Evolutionary conservation across 2,888 invertebrate species (phyloP), one percentile per base, ranked within the genome.

Genomic region (Acleris sparsana): DNA sequence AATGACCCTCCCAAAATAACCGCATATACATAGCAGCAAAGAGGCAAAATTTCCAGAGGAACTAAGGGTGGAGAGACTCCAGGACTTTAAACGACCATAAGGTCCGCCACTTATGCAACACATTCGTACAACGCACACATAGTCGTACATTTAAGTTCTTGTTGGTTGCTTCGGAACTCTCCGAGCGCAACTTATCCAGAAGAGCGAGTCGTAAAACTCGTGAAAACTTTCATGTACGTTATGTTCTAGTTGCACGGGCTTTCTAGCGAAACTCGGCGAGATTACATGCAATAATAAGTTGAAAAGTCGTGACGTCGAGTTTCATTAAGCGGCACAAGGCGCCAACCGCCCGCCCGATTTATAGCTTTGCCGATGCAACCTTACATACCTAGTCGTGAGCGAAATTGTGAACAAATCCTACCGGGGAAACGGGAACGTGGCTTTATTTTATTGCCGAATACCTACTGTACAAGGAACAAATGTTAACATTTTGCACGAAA

Each of bases 391-490:
- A 75, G 77, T 83, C 80, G 79, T 82, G 77, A 80, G 76, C 78
- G 75, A 80, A 84, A 83, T 82, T 84, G 80, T 80, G 79, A 84
- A 84, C 82, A 83, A 85, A 85, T 81, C 79, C 76, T 76, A 71
- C 77, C 72, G 75, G 78, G 75, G 75, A 80, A 83, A 84, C 79
- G 79, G 78, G 80, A 79, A 76, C 79, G 76, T 73, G 74, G 76
- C 80, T 80, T 79, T 83, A 80, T 81, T 83, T 77, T 78, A 80
- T 83, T 83, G 80, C 75, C 73, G 72, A 78, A 77, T 73, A 78
- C 74, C 56, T 57, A 75, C 72, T 72, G 73, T 77, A 78, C 75
- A 76, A 75, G 75, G 76, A 83, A 81, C 79, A 59, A 61, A 76
- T 76, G 75, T 81, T 80, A 78, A 80, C 75, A 76, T 82, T 80